These are phyloP conservation scores for Dolichomitus sp. DNA, from an alignment of 2,888 invertebrate genomes.

Conservation along the genomic window DNA sequence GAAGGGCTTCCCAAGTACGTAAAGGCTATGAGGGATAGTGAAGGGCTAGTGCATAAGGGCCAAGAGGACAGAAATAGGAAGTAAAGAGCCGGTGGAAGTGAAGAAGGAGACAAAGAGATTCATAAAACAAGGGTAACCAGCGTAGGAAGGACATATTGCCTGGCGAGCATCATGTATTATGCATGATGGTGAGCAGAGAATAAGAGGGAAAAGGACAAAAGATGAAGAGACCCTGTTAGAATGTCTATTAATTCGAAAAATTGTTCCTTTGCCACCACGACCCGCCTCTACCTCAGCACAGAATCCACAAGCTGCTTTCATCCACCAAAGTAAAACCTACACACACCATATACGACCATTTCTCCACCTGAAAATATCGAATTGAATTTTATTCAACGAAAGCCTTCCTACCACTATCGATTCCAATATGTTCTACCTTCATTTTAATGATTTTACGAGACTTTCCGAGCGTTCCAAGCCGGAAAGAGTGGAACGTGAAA, in stretches of 20 bases:
- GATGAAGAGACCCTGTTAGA: constrained; percentile 59
- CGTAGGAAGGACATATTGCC: constrained; percentile 82
- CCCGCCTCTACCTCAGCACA: not conserved
- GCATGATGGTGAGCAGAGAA: constrained; percentile 76
- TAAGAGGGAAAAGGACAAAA: constrained; percentile 39
- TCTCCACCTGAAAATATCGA: constrained; percentile 18
- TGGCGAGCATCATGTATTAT: constrained; percentile 82
- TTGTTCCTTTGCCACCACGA: constrained; percentile 69
- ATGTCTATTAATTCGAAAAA: constrained; percentile 82
- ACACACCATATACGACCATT: not conserved
- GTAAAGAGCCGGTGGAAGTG: constrained; percentile 31
- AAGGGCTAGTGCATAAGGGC: constrained; percentile 30
- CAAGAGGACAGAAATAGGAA: constrained; percentile 40
- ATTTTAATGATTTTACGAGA: constrained; percentile 39
- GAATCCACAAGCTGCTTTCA: constrained; percentile 37
- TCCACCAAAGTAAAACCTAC: constrained; percentile 29
- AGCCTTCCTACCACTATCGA: constrained; percentile 1
- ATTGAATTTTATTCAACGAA: constrained; percentile 53
- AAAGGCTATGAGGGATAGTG: constrained; percentile 43
- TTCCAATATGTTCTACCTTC: constrained; percentile 20
- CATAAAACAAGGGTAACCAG: constrained; percentile 79
- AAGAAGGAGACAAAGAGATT: constrained; percentile 75
- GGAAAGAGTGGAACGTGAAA: constrained; percentile 5
- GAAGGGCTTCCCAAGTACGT: constrained; percentile 35
- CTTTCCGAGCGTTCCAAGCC: not conserved